These are phyloP conservation scores for Sminthopsis crassicaudata DNA, from an alignment of 2,113 vertebrate genomes.

Conservation along the genomic window DNA sequence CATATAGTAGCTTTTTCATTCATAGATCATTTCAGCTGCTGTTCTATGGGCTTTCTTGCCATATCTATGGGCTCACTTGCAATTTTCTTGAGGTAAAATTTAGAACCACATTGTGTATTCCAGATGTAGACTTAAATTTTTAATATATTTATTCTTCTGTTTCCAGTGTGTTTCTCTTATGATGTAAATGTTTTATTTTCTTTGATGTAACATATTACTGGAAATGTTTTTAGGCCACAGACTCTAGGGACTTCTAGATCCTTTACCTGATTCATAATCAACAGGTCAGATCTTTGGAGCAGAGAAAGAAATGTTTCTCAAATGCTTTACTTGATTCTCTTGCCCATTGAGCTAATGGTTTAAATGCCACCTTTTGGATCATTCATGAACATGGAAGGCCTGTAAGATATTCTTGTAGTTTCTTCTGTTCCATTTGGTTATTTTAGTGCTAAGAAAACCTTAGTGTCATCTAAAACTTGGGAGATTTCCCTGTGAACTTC, in stretches of 20 bases:
- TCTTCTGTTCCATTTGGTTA: neutral
- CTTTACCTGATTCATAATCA: neutral
- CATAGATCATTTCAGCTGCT: neutral
- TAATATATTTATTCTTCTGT: constrained; percentile 6
- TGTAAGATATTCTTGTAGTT: neutral
- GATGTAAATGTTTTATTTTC: neutral
- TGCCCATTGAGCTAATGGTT: neutral
- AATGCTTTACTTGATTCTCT: neutral
- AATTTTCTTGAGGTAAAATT: neutral
- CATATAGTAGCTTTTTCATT: neutral
- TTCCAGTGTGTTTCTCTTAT: constrained; percentile 26
- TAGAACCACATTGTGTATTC: neutral
- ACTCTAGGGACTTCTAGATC: neutral
- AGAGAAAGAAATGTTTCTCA: neutral
- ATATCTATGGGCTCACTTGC: too few relatives aligned
- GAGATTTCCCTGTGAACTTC: neutral
- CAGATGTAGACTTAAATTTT: neutral
- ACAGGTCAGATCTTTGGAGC: neutral
- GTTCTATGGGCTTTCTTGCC: neutral
- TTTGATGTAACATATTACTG: neutral
- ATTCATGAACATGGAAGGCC: neutral
- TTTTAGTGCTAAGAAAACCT: neutral
- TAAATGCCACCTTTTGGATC: neutral
- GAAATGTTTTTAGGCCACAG: neutral
- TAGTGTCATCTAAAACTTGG: neutral